These are phyloP conservation scores for Apamea epomidion DNA, from an alignment of 2,888 invertebrate species.

Conservation along the genomic window DNA sequence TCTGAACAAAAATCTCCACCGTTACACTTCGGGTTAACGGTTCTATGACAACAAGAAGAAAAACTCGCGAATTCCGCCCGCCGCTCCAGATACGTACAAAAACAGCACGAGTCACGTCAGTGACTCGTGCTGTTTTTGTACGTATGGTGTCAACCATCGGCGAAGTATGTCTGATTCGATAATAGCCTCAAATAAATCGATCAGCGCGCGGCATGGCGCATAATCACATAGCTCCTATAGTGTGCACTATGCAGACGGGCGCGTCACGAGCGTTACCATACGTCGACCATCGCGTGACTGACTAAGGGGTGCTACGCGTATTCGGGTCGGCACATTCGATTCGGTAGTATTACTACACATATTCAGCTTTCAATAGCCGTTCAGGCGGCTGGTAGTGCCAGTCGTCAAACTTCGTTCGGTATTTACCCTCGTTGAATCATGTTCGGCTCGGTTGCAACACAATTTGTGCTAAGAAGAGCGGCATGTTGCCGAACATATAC, in stretches of 20 bases:
- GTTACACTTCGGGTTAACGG: conserved; percentile 43
- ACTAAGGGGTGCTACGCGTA: neutral
- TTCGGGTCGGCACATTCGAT: neutral
- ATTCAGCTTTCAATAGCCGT: neutral
- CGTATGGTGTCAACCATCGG: too few species aligned
- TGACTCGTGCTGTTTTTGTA: too few species aligned
- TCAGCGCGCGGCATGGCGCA: conserved; percentile 2
- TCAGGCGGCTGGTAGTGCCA: too few species aligned
- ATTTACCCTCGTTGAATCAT: neutral
- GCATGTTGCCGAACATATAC: neutral
- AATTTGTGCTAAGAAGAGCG: neutral
- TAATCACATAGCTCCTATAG: neutral
- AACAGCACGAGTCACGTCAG: conserved; percentile 29
- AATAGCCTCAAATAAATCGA: conserved; percentile 34
- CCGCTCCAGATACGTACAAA: conserved; percentile 8
- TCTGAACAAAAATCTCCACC: conserved; percentile 26
- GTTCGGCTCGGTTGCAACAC: neutral
- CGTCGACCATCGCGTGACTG: conserved; percentile 25
- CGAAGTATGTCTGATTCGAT: conserved; percentile 32
- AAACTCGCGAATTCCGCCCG: neutral
- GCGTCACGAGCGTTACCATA: neutral
- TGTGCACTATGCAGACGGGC: neutral
- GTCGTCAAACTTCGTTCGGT: neutral
- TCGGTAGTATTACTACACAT: neutral
- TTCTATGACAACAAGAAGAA: conserved; percentile 33